Evolutionary conservation across 2,888 invertebrate species (phyloP).

Genomic region (Amphipoea lucens): DNA sequence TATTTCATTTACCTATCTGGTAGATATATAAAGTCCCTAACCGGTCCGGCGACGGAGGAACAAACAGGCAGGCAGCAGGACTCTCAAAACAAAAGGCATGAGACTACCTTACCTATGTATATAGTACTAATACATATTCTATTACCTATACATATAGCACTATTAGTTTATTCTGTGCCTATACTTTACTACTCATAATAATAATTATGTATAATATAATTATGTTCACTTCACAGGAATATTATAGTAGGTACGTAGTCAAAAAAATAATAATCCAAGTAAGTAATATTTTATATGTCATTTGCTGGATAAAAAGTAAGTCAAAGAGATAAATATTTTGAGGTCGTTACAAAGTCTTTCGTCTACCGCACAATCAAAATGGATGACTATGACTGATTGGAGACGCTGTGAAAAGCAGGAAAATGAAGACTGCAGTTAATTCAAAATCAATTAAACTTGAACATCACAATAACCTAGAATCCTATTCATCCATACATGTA

Average conservation of each 20-base stretch:
- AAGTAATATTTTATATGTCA: neutral
- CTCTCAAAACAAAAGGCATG: neutral
- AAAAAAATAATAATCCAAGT: neutral
- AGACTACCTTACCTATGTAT: too few relatives aligned
- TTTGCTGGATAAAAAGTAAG: neutral
- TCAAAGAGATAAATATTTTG: neutral
- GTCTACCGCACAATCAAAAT: neutral
- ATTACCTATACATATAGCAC: too few relatives aligned
- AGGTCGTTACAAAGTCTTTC: neutral
- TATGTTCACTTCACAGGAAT: neutral
- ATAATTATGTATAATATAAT: too few relatives aligned
- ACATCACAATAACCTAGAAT: conserved; percentile 16
- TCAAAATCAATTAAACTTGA: conserved; percentile 15
- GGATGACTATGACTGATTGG: neutral
- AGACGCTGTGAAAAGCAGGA: neutral
- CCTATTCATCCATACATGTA: neutral
- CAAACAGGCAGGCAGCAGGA: neutral
- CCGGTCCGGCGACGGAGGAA: neutral
- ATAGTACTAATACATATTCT: too few relatives aligned
- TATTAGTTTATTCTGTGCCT: too few relatives aligned
- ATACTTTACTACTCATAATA: too few relatives aligned
- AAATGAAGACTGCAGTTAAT: neutral
- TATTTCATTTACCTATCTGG: neutral
- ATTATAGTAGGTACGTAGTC: neutral
- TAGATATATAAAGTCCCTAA: neutral